Percentiles rank a stretch among this genome's conserved stretches.
These are phyloP conservation scores for Oceanites oceanicus DNA, from an alignment of 2,113 vertebrate species.

Conservation along the genomic window DNA sequence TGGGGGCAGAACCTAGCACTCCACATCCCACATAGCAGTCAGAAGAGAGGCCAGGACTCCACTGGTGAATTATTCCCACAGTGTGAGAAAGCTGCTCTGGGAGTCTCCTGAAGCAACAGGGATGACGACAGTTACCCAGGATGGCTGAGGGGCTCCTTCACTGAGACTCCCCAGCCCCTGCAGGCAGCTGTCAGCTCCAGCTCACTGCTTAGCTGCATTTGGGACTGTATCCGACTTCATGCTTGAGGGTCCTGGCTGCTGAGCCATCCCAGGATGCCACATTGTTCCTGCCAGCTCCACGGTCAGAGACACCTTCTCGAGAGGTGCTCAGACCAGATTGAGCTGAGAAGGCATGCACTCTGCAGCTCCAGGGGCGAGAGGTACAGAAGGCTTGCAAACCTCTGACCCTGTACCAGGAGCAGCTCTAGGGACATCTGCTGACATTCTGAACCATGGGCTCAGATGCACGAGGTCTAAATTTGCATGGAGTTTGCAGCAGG, in stretches of 20 bases:
- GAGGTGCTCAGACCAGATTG: background rate
- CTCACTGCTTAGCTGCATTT: background rate
- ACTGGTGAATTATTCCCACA: background rate
- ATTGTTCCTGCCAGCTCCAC: background rate
- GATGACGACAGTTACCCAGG: background rate
- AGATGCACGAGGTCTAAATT: background rate
- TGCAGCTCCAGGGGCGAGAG: background rate
- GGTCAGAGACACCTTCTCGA: background rate
- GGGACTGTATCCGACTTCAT: background rate
- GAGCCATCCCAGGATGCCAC: background rate
- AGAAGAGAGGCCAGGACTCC: background rate
- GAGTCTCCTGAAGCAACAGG: background rate
- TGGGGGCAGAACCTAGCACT: rapidly evolving
- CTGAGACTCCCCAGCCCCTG: background rate
- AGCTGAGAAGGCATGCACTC: background rate
- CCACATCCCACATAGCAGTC: background rate
- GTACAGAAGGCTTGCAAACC: background rate
- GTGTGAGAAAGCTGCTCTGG: background rate
- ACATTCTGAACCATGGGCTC: background rate
- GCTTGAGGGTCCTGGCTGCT: background rate
- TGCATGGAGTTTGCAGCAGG: background rate
- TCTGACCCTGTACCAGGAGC: background rate
- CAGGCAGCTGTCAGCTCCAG: background rate
- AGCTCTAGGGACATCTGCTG: background rate
- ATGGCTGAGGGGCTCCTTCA: background rate